Evolutionary conservation across 2,113 vertebrate genomes (phyloP), one percentile per base, ranked within the genome.

Genomic region (Oncorhynchus mykiss): DNA sequence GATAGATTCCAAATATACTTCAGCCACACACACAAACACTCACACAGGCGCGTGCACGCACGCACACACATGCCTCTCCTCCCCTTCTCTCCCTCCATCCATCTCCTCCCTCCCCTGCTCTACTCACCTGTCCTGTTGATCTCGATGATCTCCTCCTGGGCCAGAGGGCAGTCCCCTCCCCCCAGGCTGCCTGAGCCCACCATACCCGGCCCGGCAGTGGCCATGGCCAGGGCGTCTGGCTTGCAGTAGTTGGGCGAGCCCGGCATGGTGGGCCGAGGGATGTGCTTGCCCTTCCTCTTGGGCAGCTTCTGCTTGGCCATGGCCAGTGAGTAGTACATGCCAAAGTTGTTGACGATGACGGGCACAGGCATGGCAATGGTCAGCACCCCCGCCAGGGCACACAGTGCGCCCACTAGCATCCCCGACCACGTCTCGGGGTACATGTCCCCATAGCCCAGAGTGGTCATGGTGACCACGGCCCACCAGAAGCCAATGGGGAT

Each of bases 401-500:
- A 99, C 73, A 99, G 94, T 0, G 98, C 98, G 0, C 98, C 97
- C 76, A 99, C 98, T 86, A 99, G 87, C 98, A 99, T 99, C 72
- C 98, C 98, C 0, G 98, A 99, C 97, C 97, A 99, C 0, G 98
- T 99, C 86, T 95, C 94, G 9, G 98, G 98, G 90, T 95, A 99
- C 98, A 99, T 99, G 78, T 99, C 98, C 0, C 98, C 98, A 0
- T 99, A 99, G 67, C 98, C 98, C 85, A 99, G 91, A 0, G 98
- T 99, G 0, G 98, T 99, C 98, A 99, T 99, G 8, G 98, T 99
- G 74, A 99, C 98, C 87, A 99, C 98, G 0, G 98, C 98, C 98
- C 98, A 99, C 98, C 98, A 99, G 94, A 99, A 99, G 22, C 98
- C 97, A 0, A 99, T 99, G 84, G 98, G 98, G 93, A 99, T 99